Conservation (phyloP, 2,888 invertebrate species). For the Eristalis intricaria region DNA sequence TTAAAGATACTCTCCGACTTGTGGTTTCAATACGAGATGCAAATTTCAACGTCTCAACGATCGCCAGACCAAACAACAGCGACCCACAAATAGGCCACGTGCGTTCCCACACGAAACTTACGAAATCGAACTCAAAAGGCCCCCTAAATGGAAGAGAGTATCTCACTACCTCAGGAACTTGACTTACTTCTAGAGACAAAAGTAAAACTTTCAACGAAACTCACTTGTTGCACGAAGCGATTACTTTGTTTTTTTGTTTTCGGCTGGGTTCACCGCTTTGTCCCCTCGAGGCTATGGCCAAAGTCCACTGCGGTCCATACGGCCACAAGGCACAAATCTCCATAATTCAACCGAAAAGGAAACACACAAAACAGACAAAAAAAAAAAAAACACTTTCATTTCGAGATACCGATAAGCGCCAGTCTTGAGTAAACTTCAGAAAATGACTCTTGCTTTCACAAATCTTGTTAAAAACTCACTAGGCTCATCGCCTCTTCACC, state of each 20-base stretch:
- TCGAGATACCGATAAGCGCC: conserved; percentile 50
- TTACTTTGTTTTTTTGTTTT: background rate
- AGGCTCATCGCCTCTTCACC: conserved; percentile 18
- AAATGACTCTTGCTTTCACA: conserved; percentile 51
- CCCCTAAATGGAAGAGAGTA: background rate
- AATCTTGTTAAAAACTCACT: conserved; percentile 29
- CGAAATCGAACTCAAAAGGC: background rate
- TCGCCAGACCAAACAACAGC: background rate
- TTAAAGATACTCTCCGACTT: too few relatives aligned
- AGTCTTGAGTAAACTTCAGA: conserved; percentile 20
- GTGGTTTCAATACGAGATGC: background rate
- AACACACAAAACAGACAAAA: background rate
- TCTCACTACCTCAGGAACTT: background rate
- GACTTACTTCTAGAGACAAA: conserved; percentile 22
- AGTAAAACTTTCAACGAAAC: conserved; percentile 36
- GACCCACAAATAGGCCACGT: background rate
- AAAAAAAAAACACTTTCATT: conserved; percentile 52
- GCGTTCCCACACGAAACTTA: background rate
- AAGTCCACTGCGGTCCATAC: conserved; percentile 19
- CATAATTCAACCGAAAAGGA: conserved; percentile 15
- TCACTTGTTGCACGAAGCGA: conserved; percentile 41
- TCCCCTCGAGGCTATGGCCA: conserved; percentile 17
- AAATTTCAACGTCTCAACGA: background rate
- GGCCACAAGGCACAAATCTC: conserved; percentile 2
- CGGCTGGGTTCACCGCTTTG: background rate